Base-by-base conservation (phyloP, 2,888 invertebrate species). In the Eulithis testata region DNA sequence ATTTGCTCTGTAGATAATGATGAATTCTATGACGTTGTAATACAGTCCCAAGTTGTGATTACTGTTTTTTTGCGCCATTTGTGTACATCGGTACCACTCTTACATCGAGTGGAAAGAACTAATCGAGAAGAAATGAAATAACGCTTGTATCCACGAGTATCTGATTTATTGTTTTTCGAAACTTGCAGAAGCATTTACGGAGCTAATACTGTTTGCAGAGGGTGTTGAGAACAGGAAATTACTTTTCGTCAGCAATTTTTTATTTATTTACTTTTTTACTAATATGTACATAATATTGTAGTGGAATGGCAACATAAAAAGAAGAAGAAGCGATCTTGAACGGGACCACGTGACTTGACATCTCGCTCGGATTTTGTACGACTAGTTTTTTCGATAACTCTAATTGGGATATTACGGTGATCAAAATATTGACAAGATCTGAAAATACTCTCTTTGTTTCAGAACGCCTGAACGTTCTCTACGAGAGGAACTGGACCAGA, bases 401-500 rank as follows among this genome's bases (percentile, higher is more conserved):
- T 21, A 21, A 21, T 21, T 21, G 21, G 21, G 21, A 31, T 31
- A 31, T 31, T 3, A 4, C 6, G 31, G 31, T 31, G 31, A 4
- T 21, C 21, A 21, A 21, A 21, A 21, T 21, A 21, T 8, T 40
- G 40, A 40, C 40, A 40, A 40, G 9, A 40, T 40, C 8, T 40
- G 6, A 9, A 40, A 37, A 21, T 21, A 21, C n/a, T 65, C 8
- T 31, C 4, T 43, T 81, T 86, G 80, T 90, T 90, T 0, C 95
- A 95, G 96, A 96, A 83, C 95, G 96, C 69, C 93, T 97, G 58
- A 97, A 97, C 88, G 96, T 98, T 9, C 92, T 97, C 3, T 96
- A 97, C 86, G 96, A 96, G 84, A 94, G 95, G 58, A 97, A 97
- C 86, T 98, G 97, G 97, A 97, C 97, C 0, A 93, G 94, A 58